Base-by-base conservation (phyloP, 2,113 vertebrate genomes). In the Strigops habroptila region DNA sequence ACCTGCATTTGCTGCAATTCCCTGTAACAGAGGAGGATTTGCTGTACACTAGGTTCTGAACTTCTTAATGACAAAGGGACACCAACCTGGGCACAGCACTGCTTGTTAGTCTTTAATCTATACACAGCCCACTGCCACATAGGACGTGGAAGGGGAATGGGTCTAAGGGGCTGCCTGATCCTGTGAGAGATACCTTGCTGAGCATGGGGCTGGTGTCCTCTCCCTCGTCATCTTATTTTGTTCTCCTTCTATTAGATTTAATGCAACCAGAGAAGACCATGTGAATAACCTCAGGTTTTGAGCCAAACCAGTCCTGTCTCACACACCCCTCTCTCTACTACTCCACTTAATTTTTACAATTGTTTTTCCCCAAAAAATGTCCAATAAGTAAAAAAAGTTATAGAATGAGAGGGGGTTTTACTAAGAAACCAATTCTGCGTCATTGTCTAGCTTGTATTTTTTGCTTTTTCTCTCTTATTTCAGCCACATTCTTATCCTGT, bases 51-150 rank as follows among this genome's bases (percentile, higher is more conserved):
- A 73, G 46, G 35, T 18, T 73, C 63, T 91, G 89, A 86, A 52
- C n/a, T 79, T 68, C 63, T 51, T 53, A 70, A 71, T 62, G 70
- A 23, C 87, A 89, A 53, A 69, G 17, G 75, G 60, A 82, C 67
- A 52, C 30, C 70, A 78, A n/a, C 7, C 57, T 55, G 80, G 39
- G 33, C 57, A 60, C 5, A 23, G 35, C 80, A 49, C 3, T 6
- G 41, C 82, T 77, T 43, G 30, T 18, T 74, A 44, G 31, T 35
- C 51, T 77, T 46, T 69, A 25, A 64, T 78, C 52, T 71, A 33
- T 53, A 37, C 37, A 27, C 1, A 6, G 23, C 22, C 53, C n/a
- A 18, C 30, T 0, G 2, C 48, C 15, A 21, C 0, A 0, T 3
- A 8, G 71, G 49, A 60, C 0, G 0, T 65, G 77, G 53, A 70